Percentiles rank a stretch among this genome's conserved stretches.
Evolutionary conservation across 2,113 vertebrate species (phyloP).

Genomic region (Xiphophorus maculatus): DNA sequence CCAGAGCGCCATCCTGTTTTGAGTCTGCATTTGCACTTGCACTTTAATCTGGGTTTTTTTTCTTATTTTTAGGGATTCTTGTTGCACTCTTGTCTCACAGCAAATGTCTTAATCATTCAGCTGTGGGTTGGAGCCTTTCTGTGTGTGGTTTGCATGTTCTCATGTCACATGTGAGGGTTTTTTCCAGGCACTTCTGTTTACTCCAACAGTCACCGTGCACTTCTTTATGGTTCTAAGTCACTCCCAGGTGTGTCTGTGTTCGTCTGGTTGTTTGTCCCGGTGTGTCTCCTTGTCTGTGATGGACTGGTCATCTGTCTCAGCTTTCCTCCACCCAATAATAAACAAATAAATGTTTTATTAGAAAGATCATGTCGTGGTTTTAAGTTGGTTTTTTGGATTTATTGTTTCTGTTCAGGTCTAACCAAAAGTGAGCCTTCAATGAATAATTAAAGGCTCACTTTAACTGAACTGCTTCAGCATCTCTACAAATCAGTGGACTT

Average conservation of each 20-base stretch:
- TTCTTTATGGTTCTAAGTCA: background rate
- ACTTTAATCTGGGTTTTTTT: too few relatives aligned
- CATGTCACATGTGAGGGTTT: background rate
- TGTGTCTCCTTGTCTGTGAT: background rate
- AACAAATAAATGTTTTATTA: too few relatives aligned
- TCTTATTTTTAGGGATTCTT: too few relatives aligned
- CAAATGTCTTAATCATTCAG: background rate
- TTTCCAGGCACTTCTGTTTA: background rate
- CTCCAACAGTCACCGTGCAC: background rate
- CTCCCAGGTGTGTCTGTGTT: background rate
- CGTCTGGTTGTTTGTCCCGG: background rate
- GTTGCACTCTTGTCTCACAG: background rate
- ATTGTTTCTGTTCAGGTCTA: background rate
- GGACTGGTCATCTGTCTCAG: background rate
- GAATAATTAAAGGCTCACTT: background rate
- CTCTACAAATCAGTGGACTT: slow-evolving; percentile 6
- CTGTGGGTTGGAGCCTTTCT: background rate
- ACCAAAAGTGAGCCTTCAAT: background rate
- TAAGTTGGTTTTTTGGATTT: background rate
- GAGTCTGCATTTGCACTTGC: too few relatives aligned
- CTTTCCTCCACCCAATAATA: background rate
- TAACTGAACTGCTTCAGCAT: slow-evolving; percentile 5
- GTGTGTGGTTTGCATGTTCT: background rate
- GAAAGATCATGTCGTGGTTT: too few relatives aligned
- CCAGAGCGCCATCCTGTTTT: too few relatives aligned